Base-by-base conservation (phyloP, 2,888 invertebrate species). In the Lycocerus yunnanus region DNA sequence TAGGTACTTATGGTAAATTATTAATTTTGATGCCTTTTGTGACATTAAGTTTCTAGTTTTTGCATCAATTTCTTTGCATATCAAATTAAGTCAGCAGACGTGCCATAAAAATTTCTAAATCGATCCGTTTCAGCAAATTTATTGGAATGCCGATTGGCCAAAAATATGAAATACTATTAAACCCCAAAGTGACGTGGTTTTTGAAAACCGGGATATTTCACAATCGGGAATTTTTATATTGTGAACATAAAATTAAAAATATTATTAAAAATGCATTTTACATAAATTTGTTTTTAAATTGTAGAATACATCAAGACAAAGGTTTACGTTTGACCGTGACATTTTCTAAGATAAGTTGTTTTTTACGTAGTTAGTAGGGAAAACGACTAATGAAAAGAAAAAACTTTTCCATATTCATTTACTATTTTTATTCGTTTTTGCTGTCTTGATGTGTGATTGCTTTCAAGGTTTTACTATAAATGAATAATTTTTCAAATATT, bases 311-410 rank as follows among this genome's bases (percentile, higher is more conserved):
- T 43, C 43, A 43, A 43, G 43, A 67, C 58, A 69, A 65, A 77
- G 77, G 77, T 72, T 66, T 63, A 74, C 58, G 74, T 24, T 72
- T 72, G 74, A 63, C 77, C 77, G 21, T 77, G 77, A 77, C 77
- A 77, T 77, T 77, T 77, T 68, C 18, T 58, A 58, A n/a, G 59
- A 71, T 71, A 66, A 16, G 14, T 65, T 16, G 71, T 70, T 68
- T 71, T 70, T 67, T 65, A 59, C 66, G 20, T 71, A 58, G 66
- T 66, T 65, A 71, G 43, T 43, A 43, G 43, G 43, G n/a, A 65
- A 66, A 71, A 58, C 58, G 43, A 43, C 20, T 20, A 58, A 18
- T 43, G 18, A 15, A 58, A 21, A 73, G 75, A 70, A 71, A 75
- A 73, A 68, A 70, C 71, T 61, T 69, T 72, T 75, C 69, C 69